These are phyloP conservation scores for Procavia capensis DNA, from an alignment of 2,113 vertebrate genomes.

Conservation along the genomic window DNA sequence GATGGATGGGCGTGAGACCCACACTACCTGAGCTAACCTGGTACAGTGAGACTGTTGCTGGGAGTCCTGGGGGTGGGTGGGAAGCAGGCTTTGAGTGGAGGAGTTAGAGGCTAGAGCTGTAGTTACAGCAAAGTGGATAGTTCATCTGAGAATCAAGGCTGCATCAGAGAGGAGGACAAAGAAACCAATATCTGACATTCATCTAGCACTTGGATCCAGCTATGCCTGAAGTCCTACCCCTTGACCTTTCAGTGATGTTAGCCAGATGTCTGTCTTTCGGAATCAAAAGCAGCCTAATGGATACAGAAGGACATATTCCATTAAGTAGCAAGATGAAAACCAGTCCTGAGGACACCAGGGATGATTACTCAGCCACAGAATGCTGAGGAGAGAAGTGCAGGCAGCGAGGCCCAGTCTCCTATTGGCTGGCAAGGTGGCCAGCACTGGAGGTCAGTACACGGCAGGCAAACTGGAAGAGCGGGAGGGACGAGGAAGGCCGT, in stretches of 20 bases:
- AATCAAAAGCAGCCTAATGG: background rate
- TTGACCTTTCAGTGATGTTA: too few species aligned
- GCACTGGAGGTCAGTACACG: accelerated
- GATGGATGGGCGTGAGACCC: background rate
- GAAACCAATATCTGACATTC: background rate
- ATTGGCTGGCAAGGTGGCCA: background rate
- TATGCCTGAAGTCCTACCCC: background rate
- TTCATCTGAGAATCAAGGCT: background rate
- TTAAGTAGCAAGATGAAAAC: background rate
- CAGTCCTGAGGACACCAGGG: background rate
- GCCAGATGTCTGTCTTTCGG: background rate
- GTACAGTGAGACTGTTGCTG: background rate
- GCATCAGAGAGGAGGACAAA: background rate
- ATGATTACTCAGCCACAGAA: background rate
- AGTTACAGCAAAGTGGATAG: background rate
- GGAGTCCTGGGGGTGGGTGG: background rate
- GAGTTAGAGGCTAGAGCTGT: background rate
- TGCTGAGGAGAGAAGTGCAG: background rate
- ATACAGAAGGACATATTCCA: background rate
- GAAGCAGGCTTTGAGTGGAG: background rate
- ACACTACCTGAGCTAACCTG: background rate
- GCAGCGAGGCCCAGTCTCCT: background rate
- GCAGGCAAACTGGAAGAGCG: background rate
- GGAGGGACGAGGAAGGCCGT: too few species aligned
- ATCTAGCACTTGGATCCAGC: background rate